phyloP scores from a whole-genome alignment of 2,888 invertebrate genomes.

The Andrena haemorrhoa region DNA sequence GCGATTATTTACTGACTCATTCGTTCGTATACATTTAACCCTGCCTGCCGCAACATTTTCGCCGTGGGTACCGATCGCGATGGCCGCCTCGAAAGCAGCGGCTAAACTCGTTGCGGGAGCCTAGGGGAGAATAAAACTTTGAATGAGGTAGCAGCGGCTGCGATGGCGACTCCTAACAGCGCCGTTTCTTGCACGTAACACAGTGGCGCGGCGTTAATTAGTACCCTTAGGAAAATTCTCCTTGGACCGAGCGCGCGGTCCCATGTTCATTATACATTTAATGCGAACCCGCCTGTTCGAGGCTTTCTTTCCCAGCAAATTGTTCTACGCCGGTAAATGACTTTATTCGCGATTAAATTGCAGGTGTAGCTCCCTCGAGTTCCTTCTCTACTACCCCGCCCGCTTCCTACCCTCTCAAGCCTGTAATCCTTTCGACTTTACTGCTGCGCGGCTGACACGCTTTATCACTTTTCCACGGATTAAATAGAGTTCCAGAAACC shows the following conservation, averaged over 20 bases:
- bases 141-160: constrained; percentile 29
- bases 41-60: constrained; percentile 1
- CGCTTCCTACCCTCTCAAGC: background rate
- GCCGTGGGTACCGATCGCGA: constrained; percentile 39
- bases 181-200: constrained; percentile 71
- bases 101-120: constrained; percentile 5
- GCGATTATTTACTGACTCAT: constrained; percentile 46
- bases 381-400: background rate
- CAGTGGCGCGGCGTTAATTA: constrained; percentile 74
- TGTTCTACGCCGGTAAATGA: constrained; percentile 61
- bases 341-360: constrained; percentile 65
- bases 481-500: too few species aligned
- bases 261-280: constrained; percentile 71
- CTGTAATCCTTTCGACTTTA: constrained; percentile 38
- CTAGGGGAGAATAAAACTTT: constrained; percentile 27
- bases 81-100: background rate
- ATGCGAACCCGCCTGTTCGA: constrained; percentile 49
- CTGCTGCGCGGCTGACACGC: constrained; percentile 6
- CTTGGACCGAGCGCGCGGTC: constrained; percentile 40
- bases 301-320: constrained; percentile 53
- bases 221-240: constrained; percentile 70
- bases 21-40: constrained; percentile 31
- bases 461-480: background rate
- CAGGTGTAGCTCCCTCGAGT: constrained; percentile 18
- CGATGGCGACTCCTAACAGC: constrained; percentile 43